Evolutionary conservation across 1,140 invertebrate genomes (phyloP), one percentile per base, ranked within the genome.

Genomic region (Fopius arisanus): DNA sequence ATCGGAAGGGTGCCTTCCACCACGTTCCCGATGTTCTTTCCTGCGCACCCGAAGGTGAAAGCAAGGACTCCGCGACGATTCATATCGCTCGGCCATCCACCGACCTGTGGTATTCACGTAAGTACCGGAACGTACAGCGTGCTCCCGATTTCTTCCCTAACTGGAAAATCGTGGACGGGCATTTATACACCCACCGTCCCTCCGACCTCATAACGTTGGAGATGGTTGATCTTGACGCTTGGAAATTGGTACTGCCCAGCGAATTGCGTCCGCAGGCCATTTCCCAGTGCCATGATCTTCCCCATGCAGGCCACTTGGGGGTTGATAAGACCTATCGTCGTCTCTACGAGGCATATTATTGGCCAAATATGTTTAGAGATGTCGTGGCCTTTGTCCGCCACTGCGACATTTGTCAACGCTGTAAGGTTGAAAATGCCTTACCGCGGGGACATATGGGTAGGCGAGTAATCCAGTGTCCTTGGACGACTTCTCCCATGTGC

Each of bases 361-460:
- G 78, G 79, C 79, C 81, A 9, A 77, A 74, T 10, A 82, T 86
- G 72, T 78, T 71, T 0, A n/a, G 68, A 1, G 75, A 81, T 28
- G 68, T 77, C 0, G 75, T 65, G 0, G 28, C 63, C 1, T 78
- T 77, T 59, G 78, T 83, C 0, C n/a, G 43, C 3, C 2, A 19
- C 9, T 77, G 73, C 21, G 67, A 70, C 4, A 37, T 12, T 14
- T 82, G 78, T 37, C 72, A 78, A 26, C 63, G 21, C 7, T 28
- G 33, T 10, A 81, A 79, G 62, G 26, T 74, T 3, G 43, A 71
- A 1, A 51, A 75, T 19, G 43, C 40, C 0, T 23, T 14, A 6
- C 73, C 67, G 6, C 21, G 21, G 0, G 77, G 75, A 1, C 54
- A 75, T 0, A 78, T 80, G 69, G 67, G 73, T 2, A 21, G 70